phyloP scores from a whole-genome alignment of 1,140 invertebrate species.

The Bombus difficillimus region DNA sequence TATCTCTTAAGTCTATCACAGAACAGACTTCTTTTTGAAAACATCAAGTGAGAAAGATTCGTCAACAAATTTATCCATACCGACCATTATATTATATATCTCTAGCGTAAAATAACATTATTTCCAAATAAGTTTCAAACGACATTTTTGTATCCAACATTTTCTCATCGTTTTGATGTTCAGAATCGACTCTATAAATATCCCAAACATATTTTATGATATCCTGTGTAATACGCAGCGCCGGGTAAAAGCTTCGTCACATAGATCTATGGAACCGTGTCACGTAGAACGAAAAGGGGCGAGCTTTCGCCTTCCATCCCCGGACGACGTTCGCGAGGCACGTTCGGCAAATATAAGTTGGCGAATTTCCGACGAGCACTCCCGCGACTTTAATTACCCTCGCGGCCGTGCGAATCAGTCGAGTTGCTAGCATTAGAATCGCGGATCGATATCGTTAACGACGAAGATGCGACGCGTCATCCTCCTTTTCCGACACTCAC shows the following conservation, averaged over 20 bases:
- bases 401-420: background rate
- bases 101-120: too few species aligned
- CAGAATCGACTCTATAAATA: background rate
- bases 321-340: background rate
- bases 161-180: background rate
- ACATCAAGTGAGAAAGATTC: too few species aligned
- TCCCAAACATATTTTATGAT: background rate
- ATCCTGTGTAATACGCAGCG: background rate
- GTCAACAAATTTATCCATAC: too few species aligned
- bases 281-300: background rate
- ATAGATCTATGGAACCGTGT: background rate
- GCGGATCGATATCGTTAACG: background rate
- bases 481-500: background rate
- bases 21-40: too few species aligned
- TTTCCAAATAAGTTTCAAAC: background rate
- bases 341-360: constrained; percentile 41
- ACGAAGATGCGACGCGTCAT: background rate
- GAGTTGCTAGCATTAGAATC: background rate
- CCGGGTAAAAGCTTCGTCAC: background rate
- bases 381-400: constrained; percentile 27
- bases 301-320: background rate
- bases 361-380: constrained; percentile 34
- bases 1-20: too few species aligned
- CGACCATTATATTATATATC: too few species aligned
- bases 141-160: background rate